Evolutionary conservation across 2,113 vertebrate genomes (phyloP), one percentile per base, ranked within the genome.

Genomic region (Riparia riparia): DNA sequence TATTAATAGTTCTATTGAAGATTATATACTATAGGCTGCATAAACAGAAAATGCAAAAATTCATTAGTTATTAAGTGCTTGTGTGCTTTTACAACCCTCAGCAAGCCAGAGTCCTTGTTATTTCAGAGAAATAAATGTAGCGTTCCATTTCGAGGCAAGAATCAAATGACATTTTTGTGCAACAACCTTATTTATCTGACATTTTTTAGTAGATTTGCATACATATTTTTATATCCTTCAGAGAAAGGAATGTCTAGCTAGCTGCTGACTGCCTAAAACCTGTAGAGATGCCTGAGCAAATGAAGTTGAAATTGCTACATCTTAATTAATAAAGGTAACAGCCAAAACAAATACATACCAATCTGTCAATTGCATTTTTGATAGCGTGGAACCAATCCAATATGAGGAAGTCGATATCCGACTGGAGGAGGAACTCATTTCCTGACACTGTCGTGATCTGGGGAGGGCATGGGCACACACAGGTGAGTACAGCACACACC

Each of bases 311-410:
- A 95, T 97, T 95, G 94, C 66, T 97, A 96, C 80, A 84, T 96
- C 97, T 96, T 98, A 98, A 98, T 97, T 98, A 98, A 98, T 97
- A 97, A 98, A 97, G 92, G 91, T 96, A 98, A 96, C 95, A 98
- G 96, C 86, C 96, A 98, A 98, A 98, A 98, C 95, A 98, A 97
- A 98, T 98, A 98, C 98, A 97, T 98, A 99, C 98, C 98, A 98
- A 97, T 98, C 98, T 98, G 97, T 98, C 98, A 97, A 98, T 98
- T 97, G 97, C 97, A 97, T 98, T 98, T 98, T 98, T 98, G 98
- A 99, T 99, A 96, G 98, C 98, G 34, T 98, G 96, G 96, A 98
- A 98, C 98, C 98, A 99, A 97, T 99, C 98, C 94, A 97, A 97
- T 97, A 98, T 98, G 92, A 98, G 98, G 77, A 98, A 97, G 92